Percentiles rank a stretch among this genome's conserved stretches.
Evolutionary conservation across 2,113 vertebrate species (phyloP).

Genomic region (Tautogolabrus adspersus): DNA sequence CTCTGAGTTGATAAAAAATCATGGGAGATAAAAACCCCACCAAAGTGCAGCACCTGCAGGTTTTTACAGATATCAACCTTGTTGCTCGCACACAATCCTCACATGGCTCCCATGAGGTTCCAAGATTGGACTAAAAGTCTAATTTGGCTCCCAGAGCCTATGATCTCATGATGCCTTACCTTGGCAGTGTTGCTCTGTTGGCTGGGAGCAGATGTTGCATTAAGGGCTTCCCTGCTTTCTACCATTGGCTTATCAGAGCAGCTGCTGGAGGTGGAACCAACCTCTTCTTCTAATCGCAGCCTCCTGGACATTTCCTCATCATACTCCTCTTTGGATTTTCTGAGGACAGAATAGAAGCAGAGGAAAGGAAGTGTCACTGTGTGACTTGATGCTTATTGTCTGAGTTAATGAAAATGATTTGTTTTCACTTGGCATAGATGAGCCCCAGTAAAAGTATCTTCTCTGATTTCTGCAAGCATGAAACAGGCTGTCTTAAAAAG

Average conservation of each 20-base stretch:
- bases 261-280: slow-evolving; percentile 75
- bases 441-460: background rate
- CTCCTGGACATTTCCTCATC: slow-evolving; percentile 85
- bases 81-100: background rate
- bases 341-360: slow-evolving; percentile 64
- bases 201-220: slow-evolving; percentile 11
- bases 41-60: background rate
- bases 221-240: slow-evolving; percentile 41
- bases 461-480: background rate
- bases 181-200: slow-evolving; percentile 55
- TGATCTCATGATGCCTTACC: slow-evolving; percentile 48
- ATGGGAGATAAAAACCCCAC: background rate
- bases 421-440: background rate
- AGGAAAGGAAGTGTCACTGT: background rate
- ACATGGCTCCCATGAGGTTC: background rate
- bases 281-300: slow-evolving; percentile 59
- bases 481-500: background rate
- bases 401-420: background rate
- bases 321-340: slow-evolving; percentile 96
- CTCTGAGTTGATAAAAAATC: background rate
- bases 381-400: background rate
- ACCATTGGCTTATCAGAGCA: slow-evolving; percentile 53
- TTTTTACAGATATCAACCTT: background rate
- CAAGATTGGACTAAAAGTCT: background rate
- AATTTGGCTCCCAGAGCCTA: background rate